These are phyloP conservation scores for Rambutsinella grinnellia DNA, from an alignment of 2,888 invertebrate species.

Conservation along the genomic window DNA sequence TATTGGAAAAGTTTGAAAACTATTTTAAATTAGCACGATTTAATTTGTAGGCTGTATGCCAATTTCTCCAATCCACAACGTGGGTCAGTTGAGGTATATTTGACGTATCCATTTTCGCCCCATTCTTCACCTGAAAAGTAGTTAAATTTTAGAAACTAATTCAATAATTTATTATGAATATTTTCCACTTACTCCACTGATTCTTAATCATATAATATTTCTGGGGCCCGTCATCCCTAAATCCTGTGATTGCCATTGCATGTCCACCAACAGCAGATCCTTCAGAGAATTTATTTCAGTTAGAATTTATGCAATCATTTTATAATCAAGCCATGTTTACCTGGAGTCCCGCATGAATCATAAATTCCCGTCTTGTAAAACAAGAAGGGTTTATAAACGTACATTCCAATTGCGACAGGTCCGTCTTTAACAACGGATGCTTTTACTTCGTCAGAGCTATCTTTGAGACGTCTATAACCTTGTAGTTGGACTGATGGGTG, in stretches of 20 bases:
- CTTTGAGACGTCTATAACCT: not conserved
- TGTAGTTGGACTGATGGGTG: not conserved
- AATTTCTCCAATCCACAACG: conserved; percentile 33
- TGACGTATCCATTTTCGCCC: conserved; percentile 38
- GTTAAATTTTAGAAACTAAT: not conserved
- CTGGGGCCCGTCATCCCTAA: conserved; percentile 4
- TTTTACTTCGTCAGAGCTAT: conserved; percentile 14
- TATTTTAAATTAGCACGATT: not conserved
- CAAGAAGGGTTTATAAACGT: conserved; percentile 28
- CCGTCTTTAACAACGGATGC: not conserved
- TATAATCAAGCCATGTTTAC: conserved; percentile 18
- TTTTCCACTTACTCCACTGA: conserved; percentile 43
- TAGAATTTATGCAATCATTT: not conserved
- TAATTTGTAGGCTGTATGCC: conserved; percentile 2
- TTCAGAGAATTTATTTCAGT: too few relatives aligned
- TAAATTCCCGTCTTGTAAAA: conserved; percentile 31
- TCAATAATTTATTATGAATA: not conserved
- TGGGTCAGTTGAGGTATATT: conserved; percentile 20
- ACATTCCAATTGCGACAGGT: conserved; percentile 27
- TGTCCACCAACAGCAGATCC: conserved; percentile 26
- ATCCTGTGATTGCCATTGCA: conserved; percentile 32
- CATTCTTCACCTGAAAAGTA: conserved; percentile 23
- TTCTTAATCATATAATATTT: conserved; percentile 36
- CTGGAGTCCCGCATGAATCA: conserved; percentile 17
- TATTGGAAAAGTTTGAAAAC: too few relatives aligned